These are phyloP conservation scores for Hemithea aestivaria DNA, from an alignment of 2,888 invertebrate genomes.

Conservation along the genomic window DNA sequence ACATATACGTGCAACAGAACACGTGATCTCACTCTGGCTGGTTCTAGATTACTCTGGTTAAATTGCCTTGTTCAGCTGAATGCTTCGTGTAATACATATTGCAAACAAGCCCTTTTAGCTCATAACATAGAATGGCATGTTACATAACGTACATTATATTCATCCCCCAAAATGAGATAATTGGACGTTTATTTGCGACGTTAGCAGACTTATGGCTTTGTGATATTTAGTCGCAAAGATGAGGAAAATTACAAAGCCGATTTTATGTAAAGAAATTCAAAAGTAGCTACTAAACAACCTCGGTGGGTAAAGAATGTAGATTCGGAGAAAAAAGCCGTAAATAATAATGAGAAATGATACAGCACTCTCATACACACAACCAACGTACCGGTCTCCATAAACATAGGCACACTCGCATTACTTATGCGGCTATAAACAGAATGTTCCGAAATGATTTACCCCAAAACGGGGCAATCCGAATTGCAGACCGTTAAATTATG, in stretches of 20 bases:
- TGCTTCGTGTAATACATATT: slow-evolving; percentile 49
- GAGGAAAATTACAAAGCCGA: too few relatives aligned
- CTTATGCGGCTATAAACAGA: slow-evolving; percentile 3
- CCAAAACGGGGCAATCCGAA: slow-evolving; percentile 6
- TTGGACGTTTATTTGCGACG: slow-evolving; percentile 26
- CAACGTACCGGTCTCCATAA: too few relatives aligned
- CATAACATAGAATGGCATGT: slow-evolving; percentile 30
- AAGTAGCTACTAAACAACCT: too few relatives aligned
- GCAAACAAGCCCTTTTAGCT: slow-evolving; percentile 42
- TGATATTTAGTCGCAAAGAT: not conserved
- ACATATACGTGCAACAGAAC: slow-evolving; percentile 12
- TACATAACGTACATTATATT: slow-evolving; percentile 17
- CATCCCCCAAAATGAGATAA: slow-evolving; percentile 22
- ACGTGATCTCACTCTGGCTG: slow-evolving; percentile 36
- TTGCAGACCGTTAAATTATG: slow-evolving; percentile 10
- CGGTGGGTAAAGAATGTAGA: too few relatives aligned
- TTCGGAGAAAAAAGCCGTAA: too few relatives aligned
- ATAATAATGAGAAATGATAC: too few relatives aligned
- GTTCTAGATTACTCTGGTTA: slow-evolving; percentile 45
- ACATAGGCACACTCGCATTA: not conserved
- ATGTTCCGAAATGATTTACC: slow-evolving; percentile 8
- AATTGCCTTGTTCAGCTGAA: slow-evolving; percentile 51
- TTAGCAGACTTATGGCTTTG: slow-evolving; percentile 16
- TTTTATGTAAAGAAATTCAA: too few relatives aligned
- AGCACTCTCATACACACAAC: too few relatives aligned